A percentile compares a stretch with the other conserved stretches of the same genome.
These are phyloP conservation scores for Sinotaia quadrata DNA, from an alignment of 2,888 invertebrate genomes.

Conservation along the genomic window DNA sequence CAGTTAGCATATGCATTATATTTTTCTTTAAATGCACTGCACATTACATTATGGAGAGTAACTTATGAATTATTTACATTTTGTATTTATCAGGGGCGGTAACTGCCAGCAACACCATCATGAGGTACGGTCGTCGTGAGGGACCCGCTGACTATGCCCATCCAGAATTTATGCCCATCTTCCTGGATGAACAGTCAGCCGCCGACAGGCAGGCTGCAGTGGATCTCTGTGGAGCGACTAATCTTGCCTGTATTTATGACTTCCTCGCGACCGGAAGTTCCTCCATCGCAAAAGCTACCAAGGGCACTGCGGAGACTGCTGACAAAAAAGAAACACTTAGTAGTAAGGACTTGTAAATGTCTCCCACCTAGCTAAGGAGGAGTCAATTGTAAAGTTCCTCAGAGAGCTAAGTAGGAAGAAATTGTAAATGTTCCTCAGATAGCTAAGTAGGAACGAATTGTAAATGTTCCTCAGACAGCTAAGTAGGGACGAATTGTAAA, in stretches of 20 bases:
- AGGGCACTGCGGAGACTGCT: neutral
- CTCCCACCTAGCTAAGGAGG: too few relatives aligned
- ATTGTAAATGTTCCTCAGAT: too few relatives aligned
- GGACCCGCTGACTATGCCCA: neutral
- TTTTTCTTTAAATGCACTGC: too few relatives aligned
- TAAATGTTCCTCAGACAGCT: too few relatives aligned
- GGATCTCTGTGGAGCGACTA: neutral
- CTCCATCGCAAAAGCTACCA: neutral
- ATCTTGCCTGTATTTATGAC: neutral
- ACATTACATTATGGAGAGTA: too few relatives aligned
- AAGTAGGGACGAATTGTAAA: too few relatives aligned
- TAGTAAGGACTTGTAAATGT: conserved; percentile 1
- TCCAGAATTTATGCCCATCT: neutral
- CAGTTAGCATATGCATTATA: too few relatives aligned
- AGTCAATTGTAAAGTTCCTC: too few relatives aligned
- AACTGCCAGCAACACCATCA: neutral
- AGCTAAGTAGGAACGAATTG: too few relatives aligned
- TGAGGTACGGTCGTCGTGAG: neutral
- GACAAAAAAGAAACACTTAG: neutral
- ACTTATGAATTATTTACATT: too few relatives aligned
- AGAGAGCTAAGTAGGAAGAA: too few relatives aligned
- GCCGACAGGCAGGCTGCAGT: neutral
- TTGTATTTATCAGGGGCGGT: neutral
- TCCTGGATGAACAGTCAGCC: neutral
- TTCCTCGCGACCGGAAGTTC: neutral